Conservation (phyloP, 2,797 vertebrate species). For the Hipposideros larvatus region DNA sequence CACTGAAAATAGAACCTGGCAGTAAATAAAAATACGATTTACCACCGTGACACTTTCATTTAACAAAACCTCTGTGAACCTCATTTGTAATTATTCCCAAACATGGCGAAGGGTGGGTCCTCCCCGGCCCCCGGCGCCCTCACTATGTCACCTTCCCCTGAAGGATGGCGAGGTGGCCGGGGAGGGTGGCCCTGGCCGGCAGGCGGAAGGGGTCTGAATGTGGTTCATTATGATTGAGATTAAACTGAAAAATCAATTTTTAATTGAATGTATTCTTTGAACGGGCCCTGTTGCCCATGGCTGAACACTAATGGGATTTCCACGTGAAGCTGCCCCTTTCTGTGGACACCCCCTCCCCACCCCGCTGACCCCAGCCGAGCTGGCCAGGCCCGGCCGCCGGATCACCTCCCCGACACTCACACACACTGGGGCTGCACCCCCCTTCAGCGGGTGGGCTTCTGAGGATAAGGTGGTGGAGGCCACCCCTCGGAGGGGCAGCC, state of each 20-base stretch:
- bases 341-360: neutral
- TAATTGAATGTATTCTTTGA: slow-evolving; percentile 89
- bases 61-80: slow-evolving; percentile 71
- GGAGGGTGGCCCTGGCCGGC: neutral
- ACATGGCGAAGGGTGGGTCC: slow-evolving; percentile 69
- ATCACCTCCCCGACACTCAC: neutral
- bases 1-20: slow-evolving; percentile 37
- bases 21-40: slow-evolving; percentile 88
- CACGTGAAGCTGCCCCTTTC: slow-evolving; percentile 31
- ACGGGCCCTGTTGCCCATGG: slow-evolving; percentile 83
- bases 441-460: rapidly evolving
- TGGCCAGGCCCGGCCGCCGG: neutral
- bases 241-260: slow-evolving; percentile 85
- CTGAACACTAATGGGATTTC: slow-evolving; percentile 87
- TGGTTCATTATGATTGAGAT: slow-evolving; percentile 70
- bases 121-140: neutral
- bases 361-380: slow-evolving; percentile 85
- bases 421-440: neutral
- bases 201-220: slow-evolving; percentile 74
- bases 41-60: slow-evolving; percentile 85
- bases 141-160: neutral
- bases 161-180: neutral
- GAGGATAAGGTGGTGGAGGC: neutral
- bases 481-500: neutral
- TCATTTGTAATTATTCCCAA: slow-evolving; percentile 85